Evolutionary conservation across 1,140 invertebrate genomes (phyloP).

Genomic region (Brachionus plicatilis): DNA sequence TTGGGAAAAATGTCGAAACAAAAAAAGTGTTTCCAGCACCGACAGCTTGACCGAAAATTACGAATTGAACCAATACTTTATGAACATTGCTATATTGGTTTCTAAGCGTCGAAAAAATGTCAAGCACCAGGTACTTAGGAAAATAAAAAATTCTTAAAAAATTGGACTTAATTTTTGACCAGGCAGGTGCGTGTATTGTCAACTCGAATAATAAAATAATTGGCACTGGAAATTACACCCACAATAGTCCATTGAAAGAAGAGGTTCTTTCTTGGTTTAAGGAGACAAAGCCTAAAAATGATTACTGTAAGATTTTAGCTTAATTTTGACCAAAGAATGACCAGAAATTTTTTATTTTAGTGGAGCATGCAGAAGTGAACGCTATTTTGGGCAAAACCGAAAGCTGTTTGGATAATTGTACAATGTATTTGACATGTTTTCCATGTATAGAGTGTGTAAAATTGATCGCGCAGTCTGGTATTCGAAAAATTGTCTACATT

Average conservation of each 20-base stretch:
- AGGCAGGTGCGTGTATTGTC: slow-evolving; percentile 83
- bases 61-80: slow-evolving; percentile 34
- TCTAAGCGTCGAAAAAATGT: slow-evolving; percentile 23
- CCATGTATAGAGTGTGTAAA: slow-evolving; percentile 96
- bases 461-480: slow-evolving; percentile 87
- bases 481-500: slow-evolving; percentile 71
- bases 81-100: slow-evolving; percentile 28
- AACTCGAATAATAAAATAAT: slow-evolving; percentile 80
- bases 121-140: slow-evolving; percentile 14
- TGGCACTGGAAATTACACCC: slow-evolving; percentile 91
- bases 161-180: slow-evolving; percentile 47
- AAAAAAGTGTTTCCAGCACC: slow-evolving; percentile 5
- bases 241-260: slow-evolving; percentile 79
- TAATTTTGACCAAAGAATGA: too few species aligned
- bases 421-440: slow-evolving; percentile 78
- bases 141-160: background rate
- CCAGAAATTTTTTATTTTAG: slow-evolving; percentile 62
- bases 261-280: slow-evolving; percentile 81
- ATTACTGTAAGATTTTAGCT: slow-evolving; percentile 58
- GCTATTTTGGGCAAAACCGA: slow-evolving; percentile 86
- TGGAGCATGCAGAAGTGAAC: slow-evolving; percentile 94
- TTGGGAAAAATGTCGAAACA: background rate
- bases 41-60: slow-evolving; percentile 19
- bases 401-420: slow-evolving; percentile 68
- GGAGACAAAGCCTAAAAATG: slow-evolving; percentile 48